Percentiles rank a stretch among this genome's conserved stretches.
Evolutionary conservation across 2,113 vertebrate genomes (phyloP).

Genomic region (Zootoca vivipara): DNA sequence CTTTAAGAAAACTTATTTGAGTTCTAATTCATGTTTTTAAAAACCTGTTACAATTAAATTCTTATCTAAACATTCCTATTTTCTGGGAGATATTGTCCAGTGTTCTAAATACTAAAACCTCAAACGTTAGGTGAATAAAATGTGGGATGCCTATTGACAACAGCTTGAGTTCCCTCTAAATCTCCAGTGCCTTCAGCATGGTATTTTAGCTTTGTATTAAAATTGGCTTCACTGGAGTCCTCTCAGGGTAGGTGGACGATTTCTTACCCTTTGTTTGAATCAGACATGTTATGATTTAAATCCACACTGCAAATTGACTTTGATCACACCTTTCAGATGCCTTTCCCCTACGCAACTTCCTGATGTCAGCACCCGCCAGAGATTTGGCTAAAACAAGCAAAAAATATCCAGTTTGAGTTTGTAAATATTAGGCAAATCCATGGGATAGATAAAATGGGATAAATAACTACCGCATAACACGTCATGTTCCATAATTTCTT

Average conservation of each 20-base stretch:
- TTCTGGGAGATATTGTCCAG: conserved; percentile 58
- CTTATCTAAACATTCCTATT: conserved; percentile 62
- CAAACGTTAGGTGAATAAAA: conserved; percentile 40
- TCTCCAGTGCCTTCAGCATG: not conserved
- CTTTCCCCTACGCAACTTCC: conserved; percentile 63
- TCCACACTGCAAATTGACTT: conserved; percentile 61
- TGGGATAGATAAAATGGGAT: conserved; percentile 36
- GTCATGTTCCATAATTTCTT: not conserved
- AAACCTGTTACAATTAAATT: conserved; percentile 65
- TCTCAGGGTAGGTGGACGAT: conserved; percentile 54
- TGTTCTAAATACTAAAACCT: conserved; percentile 52
- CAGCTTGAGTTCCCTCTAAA: not conserved
- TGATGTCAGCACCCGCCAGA: conserved; percentile 59
- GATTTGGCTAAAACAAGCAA: conserved; percentile 51
- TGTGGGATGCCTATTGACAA: conserved; percentile 60
- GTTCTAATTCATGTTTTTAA: conserved; percentile 46
- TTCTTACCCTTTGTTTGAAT: conserved; percentile 66
- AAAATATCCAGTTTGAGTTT: conserved; percentile 54
- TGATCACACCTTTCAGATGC: conserved; percentile 65
- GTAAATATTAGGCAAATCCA: conserved; percentile 47
- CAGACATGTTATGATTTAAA: conserved; percentile 58
- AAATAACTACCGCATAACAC: conserved; percentile 47
- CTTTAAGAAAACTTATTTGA: conserved; percentile 22
- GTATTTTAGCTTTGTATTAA: conserved; percentile 53
- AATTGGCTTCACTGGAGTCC: conserved; percentile 56